A percentile compares a stretch with the other conserved stretches of the same genome.
These are phyloP conservation scores for Maniola jurtina DNA, from an alignment of 1,140 invertebrate genomes.

Conservation along the genomic window DNA sequence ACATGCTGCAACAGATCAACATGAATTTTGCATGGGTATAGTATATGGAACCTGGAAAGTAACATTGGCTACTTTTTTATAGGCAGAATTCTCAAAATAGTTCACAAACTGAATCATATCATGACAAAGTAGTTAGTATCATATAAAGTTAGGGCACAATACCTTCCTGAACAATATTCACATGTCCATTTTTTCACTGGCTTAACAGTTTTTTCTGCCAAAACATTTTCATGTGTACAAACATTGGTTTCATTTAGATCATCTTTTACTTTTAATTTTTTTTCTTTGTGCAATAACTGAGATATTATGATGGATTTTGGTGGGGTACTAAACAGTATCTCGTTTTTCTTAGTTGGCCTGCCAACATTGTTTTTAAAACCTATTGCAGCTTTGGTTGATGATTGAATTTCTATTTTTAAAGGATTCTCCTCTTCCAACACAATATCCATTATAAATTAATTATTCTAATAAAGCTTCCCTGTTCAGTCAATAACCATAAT, in stretches of 20 bases:
- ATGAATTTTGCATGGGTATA: too few species aligned
- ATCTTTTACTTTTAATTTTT: constrained; percentile 5
- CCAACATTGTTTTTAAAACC: constrained; percentile 45
- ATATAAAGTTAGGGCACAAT: constrained; percentile 7
- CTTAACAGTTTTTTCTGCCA: constrained; percentile 8
- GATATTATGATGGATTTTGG: constrained; percentile 59
- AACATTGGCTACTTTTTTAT: too few species aligned
- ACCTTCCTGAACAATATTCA: constrained; percentile 26
- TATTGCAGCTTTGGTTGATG: background rate
- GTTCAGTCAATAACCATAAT: too few species aligned
- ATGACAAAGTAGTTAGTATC: too few species aligned
- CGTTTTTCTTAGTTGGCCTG: constrained; percentile 44
- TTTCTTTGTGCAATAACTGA: constrained; percentile 37
- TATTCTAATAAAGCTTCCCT: background rate
- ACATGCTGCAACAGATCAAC: too few species aligned
- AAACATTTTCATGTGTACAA: background rate
- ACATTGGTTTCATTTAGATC: constrained; percentile 6
- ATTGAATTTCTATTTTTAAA: constrained; percentile 24
- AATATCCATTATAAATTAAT: background rate
- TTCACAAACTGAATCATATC: too few species aligned
- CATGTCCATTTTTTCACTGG: constrained; percentile 5
- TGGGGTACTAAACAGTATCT: constrained; percentile 50
- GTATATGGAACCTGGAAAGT: too few species aligned
- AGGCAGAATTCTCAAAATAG: too few species aligned
- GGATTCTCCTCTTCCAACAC: constrained; percentile 36